A percentile compares a stretch with the other conserved stretches of the same genome.
Conservation (phyloP, 1,140 invertebrate genomes). For the Platyura marginata region DNA sequence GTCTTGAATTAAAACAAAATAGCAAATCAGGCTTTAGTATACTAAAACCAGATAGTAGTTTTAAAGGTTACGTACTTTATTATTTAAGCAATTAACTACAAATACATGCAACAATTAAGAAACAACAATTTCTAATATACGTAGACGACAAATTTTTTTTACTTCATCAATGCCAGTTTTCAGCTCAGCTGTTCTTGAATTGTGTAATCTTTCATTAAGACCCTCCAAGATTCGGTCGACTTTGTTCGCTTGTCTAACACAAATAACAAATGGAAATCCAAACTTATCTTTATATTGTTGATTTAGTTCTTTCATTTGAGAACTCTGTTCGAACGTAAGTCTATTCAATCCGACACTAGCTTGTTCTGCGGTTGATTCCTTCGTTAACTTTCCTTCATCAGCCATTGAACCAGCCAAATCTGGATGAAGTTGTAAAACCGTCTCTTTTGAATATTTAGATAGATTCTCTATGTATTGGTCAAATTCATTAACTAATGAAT, state of each 20-base stretch:
- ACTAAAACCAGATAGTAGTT: too few relatives aligned
- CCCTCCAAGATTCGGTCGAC: slow-evolving; percentile 35
- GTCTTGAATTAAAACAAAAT: too few relatives aligned
- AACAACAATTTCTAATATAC: too few relatives aligned
- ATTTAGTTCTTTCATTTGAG: slow-evolving; percentile 30
- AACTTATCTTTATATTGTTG: slow-evolving; percentile 42
- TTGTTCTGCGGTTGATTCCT: slow-evolving; percentile 40
- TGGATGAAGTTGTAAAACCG: slow-evolving; percentile 36
- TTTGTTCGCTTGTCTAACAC: slow-evolving; percentile 43
- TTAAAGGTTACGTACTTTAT: too few relatives aligned
- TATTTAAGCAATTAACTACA: too few relatives aligned
- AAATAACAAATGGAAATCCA: slow-evolving; percentile 52
- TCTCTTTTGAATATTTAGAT: slow-evolving; percentile 22
- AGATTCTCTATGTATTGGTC: slow-evolving; percentile 11
- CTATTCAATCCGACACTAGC: slow-evolving; percentile 31
- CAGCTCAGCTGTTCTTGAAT: slow-evolving; percentile 32
- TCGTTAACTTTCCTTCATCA: slow-evolving; percentile 31
- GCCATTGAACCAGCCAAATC: slow-evolving; percentile 42
- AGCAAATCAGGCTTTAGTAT: too few relatives aligned
- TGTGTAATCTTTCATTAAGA: slow-evolving; percentile 32
- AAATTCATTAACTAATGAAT: neutral
- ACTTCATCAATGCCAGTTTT: slow-evolving; percentile 41
- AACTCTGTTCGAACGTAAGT: slow-evolving; percentile 30
- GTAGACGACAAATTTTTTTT: slow-evolving; percentile 42
- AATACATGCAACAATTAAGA: too few relatives aligned